Percentiles rank a stretch among this genome's conserved stretches.
phyloP scores from a whole-genome alignment of 2,113 vertebrate genomes.

The Galeopterus variegatus region DNA sequence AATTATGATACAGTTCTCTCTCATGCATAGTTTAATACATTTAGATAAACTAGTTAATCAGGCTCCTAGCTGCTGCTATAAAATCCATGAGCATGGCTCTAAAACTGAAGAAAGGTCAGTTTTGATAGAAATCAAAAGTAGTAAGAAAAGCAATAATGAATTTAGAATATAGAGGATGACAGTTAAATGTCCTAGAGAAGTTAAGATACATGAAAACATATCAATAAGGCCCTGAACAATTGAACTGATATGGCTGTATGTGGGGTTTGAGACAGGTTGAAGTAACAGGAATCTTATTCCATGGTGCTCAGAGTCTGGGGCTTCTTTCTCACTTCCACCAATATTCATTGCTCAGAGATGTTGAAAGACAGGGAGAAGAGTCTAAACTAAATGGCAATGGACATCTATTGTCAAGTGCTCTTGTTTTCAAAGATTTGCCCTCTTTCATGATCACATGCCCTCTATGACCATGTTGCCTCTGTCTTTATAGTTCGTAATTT shows the following conservation, averaged over 20 bases:
- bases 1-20: not conserved
- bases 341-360: not conserved
- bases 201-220: not conserved
- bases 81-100: not conserved
- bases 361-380: not conserved
- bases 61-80: not conserved
- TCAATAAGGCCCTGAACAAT: not conserved
- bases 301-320: not conserved
- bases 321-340: not conserved
- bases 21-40: constrained; percentile 31
- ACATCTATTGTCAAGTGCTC: not conserved
- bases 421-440: not conserved
- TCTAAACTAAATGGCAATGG: not conserved
- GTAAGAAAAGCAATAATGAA: not conserved
- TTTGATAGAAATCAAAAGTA: constrained; percentile 23
- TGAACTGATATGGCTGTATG: not conserved
- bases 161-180: not conserved
- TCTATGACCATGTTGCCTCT: not conserved
- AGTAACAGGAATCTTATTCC: not conserved
- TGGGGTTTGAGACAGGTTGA: not conserved
- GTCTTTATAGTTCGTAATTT: not conserved
- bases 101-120: constrained; percentile 57
- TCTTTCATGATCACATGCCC: not conserved
- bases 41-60: constrained; percentile 29
- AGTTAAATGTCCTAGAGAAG: not conserved